A percentile compares a stretch with the other conserved stretches of the same genome.
Evolutionary conservation across 2,113 vertebrate species (phyloP).

Genomic region (Syngnathus typhle): DNA sequence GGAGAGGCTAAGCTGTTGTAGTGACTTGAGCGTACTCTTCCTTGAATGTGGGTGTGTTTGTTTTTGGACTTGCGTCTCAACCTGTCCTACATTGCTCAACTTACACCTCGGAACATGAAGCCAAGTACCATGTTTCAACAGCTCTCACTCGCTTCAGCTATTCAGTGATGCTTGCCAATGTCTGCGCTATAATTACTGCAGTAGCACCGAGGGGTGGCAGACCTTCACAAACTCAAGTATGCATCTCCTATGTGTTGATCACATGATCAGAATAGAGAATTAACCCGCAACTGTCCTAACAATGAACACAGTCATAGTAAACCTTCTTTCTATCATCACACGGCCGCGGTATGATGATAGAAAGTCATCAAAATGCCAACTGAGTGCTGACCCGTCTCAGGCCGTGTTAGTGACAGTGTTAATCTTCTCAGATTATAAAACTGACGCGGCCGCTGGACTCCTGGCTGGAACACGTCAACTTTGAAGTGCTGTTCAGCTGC

Average conservation of each 20-base stretch:
- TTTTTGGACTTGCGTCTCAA: conserved; percentile 32
- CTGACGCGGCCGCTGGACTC: conserved; percentile 88
- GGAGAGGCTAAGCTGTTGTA: not conserved
- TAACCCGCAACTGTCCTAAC: not conserved
- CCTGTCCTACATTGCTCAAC: conserved; percentile 35
- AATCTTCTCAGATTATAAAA: conserved; percentile 76
- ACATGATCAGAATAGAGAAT: not conserved
- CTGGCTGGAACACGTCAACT: conserved; percentile 89
- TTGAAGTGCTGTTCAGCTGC: conserved; percentile 75
- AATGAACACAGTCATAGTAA: not conserved
- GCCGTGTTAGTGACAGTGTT: conserved; percentile 14
- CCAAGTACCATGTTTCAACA: conserved; percentile 23
- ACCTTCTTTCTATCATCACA: not conserved
- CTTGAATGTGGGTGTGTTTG: conserved; percentile 14
- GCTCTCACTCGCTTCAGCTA: conserved; percentile 7
- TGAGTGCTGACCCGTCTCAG: not conserved
- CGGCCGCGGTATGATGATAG: not conserved
- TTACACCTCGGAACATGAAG: conserved; percentile 10
- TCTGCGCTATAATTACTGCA: not conserved
- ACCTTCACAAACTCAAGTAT: not conserved
- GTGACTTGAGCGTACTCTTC: not conserved
- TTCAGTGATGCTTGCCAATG: conserved; percentile 5
- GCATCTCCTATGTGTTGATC: not conserved
- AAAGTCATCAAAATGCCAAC: not conserved
- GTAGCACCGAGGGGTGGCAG: not conserved